Base-by-base conservation (phyloP, 2,797 vertebrate species). In the Sandelia bainsii region DNA sequence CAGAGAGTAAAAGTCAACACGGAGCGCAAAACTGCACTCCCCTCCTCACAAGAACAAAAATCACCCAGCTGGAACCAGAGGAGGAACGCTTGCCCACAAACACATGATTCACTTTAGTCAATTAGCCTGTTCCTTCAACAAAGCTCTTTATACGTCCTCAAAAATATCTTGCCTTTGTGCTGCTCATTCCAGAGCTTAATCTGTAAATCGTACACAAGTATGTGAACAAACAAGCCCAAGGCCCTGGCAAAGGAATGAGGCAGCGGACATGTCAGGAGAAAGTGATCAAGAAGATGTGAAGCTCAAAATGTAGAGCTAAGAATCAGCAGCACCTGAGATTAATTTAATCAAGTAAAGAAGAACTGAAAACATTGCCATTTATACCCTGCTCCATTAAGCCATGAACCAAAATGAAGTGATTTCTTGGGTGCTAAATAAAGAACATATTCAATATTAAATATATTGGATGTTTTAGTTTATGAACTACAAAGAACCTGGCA, bases 51-150 rank as follows among this genome's bases (percentile, higher is more conserved):
- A 84, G 75, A 84, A 66, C 80, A 69, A 50, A 70, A 88, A 62
- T 75, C 72, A 79, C 79, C 81, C 84, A 90, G 71, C 80, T 89
- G 87, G 74, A 89, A 90, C 83, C 62, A 72, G 81, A 81, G 68
- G 75, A 85, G 82, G 73, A 84, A 72, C 32, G 8, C 82, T 81
- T 27, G 32, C 86, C 79, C 49, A 63, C 83, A 79, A 88, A 90
- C 89, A 79, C 85, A 85, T 92, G 89, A 93, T 87, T 86, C 77
- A 75, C 81, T 91, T 90, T 74, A 88, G 82, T 91, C 77, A 85
- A 88, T 94, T 89, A 89, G 82, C 73, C 74, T 69, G 52, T 80
- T 85, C 57, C 13, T 72, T 88, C 72, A 65, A 69, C 72, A 69
- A 65, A 71, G 81, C 82, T 90, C 80, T 89, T 81, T 83, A 75